phyloP scores from a whole-genome alignment of 2,797 vertebrate genomes.

The Oreochromis grahami region DNA sequence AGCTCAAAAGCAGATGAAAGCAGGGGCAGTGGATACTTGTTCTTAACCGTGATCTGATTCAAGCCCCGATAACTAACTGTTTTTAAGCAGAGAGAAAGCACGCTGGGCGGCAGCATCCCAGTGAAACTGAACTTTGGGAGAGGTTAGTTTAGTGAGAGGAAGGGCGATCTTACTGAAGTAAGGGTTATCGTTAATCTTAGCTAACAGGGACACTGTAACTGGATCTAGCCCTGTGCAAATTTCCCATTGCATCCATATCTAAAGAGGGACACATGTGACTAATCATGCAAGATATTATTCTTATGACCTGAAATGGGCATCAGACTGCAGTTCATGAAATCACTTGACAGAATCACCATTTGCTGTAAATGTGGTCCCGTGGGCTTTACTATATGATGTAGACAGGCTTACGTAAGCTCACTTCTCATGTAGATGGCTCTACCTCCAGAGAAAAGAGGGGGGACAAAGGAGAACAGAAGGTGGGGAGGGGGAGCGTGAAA shows the following conservation, averaged over 20 bases:
- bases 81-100: too few relatives aligned
- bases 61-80: too few relatives aligned
- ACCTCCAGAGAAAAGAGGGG: conserved; percentile 1
- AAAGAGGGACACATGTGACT: conserved; percentile 4
- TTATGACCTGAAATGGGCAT: conserved; percentile 5
- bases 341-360: conserved; percentile 26
- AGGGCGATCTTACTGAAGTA: too few relatives aligned
- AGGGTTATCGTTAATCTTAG: conserved; percentile 7
- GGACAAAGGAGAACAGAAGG: not conserved
- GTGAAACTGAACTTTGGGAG: too few relatives aligned
- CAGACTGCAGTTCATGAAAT: not conserved
- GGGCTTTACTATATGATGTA: conserved; percentile 25
- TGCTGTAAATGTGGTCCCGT: conserved; percentile 24
- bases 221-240: not conserved
- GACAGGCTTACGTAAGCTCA: conserved; percentile 28
- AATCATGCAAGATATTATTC: conserved; percentile 40
- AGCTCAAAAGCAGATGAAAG: too few relatives aligned
- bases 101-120: too few relatives aligned
- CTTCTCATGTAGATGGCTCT: not conserved
- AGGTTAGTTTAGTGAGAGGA: too few relatives aligned
- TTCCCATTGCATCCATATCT: conserved; percentile 9
- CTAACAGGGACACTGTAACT: not conserved
- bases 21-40: too few relatives aligned
- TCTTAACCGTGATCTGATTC: too few relatives aligned
- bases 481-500: not conserved